Evolutionary conservation across 30 jellyfish, hydroid and myxozoan genomes (phyloP), one percentile per base, ranked within the genome.

Genomic region (Morbakka virulenta): DNA sequence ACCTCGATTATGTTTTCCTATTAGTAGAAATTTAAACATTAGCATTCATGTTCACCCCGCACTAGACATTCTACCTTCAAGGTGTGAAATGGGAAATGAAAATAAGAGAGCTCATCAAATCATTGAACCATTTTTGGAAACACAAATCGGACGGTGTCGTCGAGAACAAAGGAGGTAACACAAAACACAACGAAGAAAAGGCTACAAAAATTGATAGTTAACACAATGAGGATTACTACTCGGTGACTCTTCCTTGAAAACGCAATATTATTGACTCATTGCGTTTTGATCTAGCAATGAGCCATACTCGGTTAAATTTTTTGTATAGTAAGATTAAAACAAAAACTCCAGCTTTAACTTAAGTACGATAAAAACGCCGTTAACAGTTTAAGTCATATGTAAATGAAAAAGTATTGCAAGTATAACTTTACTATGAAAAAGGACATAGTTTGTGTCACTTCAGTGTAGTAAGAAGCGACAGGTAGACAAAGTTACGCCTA

Each of bases 171-270:
- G n/a, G n/a, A n/a, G n/a, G n/a, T n/a, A n/a, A n/a, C n/a, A n/a
- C n/a, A n/a, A n/a, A n/a, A n/a, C n/a, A n/a, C n/a, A n/a, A n/a
- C 63, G 47, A 36, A 14, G 26, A 28, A 22, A 30, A 33, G 20
- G 20, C 64, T 13, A 29, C 64, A 29, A 33, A 62, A 2, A 67
- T 77, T 0, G 30, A 77, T 2, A 33, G 36, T 62, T 35, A 29
- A 47, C 65, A 67, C 32, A 52, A 52, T 17, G 77, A 53, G 2
- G 70, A 57, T 1, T 57, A 62, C 4, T 72, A 72, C 3, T 41
- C 52, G 57, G 76, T 74, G 61, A 34, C 76, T 76, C 85, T 74
- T 29, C 85, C 76, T 24, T 77, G 81, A 74, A 77, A 63, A 49
- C 27, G 1, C 2, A 20, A 77, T 48, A 35, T 77, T 2, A 1